Evolutionary conservation across 1,140 invertebrate species (phyloP).

Genomic region (Augochlora pura): DNA sequence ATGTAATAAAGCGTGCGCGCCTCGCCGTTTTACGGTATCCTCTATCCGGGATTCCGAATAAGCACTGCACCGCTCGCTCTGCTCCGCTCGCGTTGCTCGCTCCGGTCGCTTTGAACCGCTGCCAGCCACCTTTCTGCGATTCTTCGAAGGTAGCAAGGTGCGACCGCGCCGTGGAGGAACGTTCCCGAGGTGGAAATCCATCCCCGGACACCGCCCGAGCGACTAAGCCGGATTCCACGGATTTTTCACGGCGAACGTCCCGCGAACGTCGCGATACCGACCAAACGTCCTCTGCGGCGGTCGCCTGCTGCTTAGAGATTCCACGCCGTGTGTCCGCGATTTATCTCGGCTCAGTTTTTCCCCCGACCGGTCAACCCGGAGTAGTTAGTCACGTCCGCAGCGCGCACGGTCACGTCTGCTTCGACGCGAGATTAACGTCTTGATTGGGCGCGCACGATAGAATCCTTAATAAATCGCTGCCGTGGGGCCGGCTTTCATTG

Average conservation of each 20-base stretch:
- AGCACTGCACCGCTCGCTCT: conserved; percentile 26
- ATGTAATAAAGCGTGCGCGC: conserved; percentile 42
- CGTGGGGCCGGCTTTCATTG: conserved; percentile 20
- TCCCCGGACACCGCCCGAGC: no score
- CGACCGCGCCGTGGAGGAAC: conserved; percentile 37
- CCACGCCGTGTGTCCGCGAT: no score
- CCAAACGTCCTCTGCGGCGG: no score
- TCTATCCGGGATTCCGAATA: conserved; percentile 59
- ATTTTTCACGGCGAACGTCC: background rate
- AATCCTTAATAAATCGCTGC: background rate
- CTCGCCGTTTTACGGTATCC: conserved; percentile 38
- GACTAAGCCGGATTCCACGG: background rate
- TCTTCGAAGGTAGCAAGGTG: conserved; percentile 46
- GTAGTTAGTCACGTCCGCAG: background rate
- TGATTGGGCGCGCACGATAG: background rate
- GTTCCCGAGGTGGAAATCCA: background rate
- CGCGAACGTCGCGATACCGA: background rate
- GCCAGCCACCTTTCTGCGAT: conserved; percentile 54
- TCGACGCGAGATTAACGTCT: conserved; percentile 2
- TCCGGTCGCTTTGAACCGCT: conserved; percentile 51
- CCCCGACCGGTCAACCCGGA: background rate
- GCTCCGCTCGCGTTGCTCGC: background rate
- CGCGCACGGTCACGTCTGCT: background rate
- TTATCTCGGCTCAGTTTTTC: background rate
- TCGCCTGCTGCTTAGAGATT: no score